A percentile compares a stretch with the other conserved stretches of the same genome.
phyloP scores from a whole-genome alignment of 2,797 vertebrate species.

The Oreonectes daqikongensis region DNA sequence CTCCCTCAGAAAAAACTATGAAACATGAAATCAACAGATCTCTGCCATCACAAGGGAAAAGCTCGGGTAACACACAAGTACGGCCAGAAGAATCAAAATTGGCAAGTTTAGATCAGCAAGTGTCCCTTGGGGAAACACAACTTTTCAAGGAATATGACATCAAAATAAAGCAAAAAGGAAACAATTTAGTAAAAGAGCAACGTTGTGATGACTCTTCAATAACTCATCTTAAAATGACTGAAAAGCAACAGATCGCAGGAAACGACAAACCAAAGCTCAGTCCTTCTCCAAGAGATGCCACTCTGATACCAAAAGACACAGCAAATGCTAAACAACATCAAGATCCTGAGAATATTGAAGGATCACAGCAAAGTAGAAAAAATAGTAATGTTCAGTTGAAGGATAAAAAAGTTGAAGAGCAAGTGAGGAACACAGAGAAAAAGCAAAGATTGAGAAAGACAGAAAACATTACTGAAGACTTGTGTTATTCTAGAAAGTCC shows the following conservation, averaged over 20 bases:
- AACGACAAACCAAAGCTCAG: neutral
- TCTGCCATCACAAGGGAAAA: constrained; percentile 1
- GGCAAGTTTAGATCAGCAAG: neutral
- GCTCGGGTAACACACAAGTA: constrained; percentile 2
- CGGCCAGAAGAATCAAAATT: constrained; percentile 18
- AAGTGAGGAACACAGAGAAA: constrained; percentile 29
- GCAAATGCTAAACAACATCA: constrained; percentile 1
- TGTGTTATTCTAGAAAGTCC: constrained; percentile 13
- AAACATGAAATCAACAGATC: constrained; percentile 17
- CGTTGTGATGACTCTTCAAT: neutral
- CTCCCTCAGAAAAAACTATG: neutral
- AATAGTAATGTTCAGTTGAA: constrained; percentile 12
- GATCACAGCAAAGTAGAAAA: constrained; percentile 7
- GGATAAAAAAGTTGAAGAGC: constrained; percentile 44
- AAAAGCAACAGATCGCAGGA: constrained; percentile 21
- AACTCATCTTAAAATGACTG: neutral
- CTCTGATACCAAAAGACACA: constrained; percentile 4
- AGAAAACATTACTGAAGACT: neutral
- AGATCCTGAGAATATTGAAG: constrained; percentile 1
- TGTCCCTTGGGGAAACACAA: constrained; percentile 1
- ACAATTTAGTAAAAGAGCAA: neutral
- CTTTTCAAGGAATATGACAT: constrained; percentile 8
- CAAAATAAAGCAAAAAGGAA: constrained; percentile 3
- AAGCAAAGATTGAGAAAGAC: constrained; percentile 27
- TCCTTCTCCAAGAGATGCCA: constrained; percentile 4